phyloP scores from a whole-genome alignment of 2,797 vertebrate genomes.

The Xenentodon cancila region DNA sequence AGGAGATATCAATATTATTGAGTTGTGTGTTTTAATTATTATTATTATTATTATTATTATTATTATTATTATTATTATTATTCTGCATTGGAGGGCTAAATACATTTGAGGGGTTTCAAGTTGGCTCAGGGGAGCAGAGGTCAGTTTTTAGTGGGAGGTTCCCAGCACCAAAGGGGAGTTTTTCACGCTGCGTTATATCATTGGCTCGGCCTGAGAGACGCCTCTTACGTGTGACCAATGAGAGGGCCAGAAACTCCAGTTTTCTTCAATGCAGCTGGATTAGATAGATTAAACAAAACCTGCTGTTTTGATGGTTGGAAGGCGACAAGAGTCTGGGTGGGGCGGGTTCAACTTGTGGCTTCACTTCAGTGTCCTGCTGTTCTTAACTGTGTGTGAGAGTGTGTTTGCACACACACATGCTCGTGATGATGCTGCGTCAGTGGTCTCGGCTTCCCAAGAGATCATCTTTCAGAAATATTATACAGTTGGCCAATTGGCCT shows the following conservation, averaged over 20 bases:
- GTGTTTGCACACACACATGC: not conserved
- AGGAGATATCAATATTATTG: constrained; percentile 18
- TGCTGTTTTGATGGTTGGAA: constrained; percentile 46
- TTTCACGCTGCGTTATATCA: constrained; percentile 23
- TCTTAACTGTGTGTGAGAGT: not conserved
- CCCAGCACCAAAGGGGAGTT: constrained; percentile 55
- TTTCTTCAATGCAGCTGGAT: constrained; percentile 33
- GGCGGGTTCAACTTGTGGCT: constrained; percentile 7
- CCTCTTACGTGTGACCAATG: constrained; percentile 67
- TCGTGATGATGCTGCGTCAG: constrained; percentile 28
- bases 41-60: too few relatives aligned
- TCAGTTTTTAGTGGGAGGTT: constrained; percentile 32
- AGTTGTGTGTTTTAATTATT: constrained; percentile 1
- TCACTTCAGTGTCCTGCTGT: constrained; percentile 33
- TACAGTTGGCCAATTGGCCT: constrained; percentile 5
- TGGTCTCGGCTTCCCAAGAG: constrained; percentile 37
- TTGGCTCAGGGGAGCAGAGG: constrained; percentile 33
- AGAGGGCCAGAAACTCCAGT: constrained; percentile 16
- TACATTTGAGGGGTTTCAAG: constrained; percentile 6
- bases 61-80: too few relatives aligned
- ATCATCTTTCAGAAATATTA: constrained; percentile 30
- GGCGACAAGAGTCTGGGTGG: constrained; percentile 1
- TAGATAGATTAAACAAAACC: constrained; percentile 44
- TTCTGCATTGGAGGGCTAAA: constrained; percentile 25
- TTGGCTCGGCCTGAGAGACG: constrained; percentile 67